These are phyloP conservation scores for Pseudomyrmex gracilis DNA, from an alignment of 1,140 invertebrate species.

Conservation along the genomic window DNA sequence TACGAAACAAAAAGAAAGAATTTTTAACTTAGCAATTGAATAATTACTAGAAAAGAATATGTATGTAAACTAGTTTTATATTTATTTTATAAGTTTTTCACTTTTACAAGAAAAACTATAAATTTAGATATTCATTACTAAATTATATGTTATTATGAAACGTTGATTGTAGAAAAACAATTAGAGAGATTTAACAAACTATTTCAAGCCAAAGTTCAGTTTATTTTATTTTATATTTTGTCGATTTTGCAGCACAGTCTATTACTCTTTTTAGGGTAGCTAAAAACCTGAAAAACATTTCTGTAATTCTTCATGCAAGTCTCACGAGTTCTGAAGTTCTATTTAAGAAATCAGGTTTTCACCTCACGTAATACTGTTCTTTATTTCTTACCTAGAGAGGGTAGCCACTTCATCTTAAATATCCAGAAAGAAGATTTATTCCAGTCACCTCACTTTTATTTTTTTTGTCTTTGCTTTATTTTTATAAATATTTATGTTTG, in stretches of 20 bases:
- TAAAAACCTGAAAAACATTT: constrained; percentile 14
- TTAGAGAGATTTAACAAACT: neutral
- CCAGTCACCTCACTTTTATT: neutral
- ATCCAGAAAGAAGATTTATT: constrained; percentile 30
- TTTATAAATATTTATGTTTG: neutral
- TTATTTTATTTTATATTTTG: neutral
- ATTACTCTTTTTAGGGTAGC: constrained; percentile 33
- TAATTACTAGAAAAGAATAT: too few relatives aligned
- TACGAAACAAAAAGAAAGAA: too few relatives aligned
- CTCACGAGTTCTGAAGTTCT: constrained; percentile 30
- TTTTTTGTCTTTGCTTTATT: neutral
- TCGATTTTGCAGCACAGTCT: neutral
- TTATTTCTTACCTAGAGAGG: constrained; percentile 29
- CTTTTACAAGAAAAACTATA: neutral
- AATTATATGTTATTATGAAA: neutral
- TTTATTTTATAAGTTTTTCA: too few relatives aligned
- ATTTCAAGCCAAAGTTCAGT: neutral
- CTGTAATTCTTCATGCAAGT: constrained; percentile 42
- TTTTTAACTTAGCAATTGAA: too few relatives aligned
- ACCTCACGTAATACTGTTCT: constrained; percentile 46
- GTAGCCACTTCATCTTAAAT: constrained; percentile 46
- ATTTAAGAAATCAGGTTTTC: constrained; percentile 57
- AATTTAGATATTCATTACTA: neutral
- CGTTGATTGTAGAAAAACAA: neutral
- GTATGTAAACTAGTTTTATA: too few relatives aligned